Evolutionary conservation across 2,888 invertebrate genomes (phyloP), one percentile per base, ranked within the genome.

Genomic region (Amblyjoppa proteus): DNA sequence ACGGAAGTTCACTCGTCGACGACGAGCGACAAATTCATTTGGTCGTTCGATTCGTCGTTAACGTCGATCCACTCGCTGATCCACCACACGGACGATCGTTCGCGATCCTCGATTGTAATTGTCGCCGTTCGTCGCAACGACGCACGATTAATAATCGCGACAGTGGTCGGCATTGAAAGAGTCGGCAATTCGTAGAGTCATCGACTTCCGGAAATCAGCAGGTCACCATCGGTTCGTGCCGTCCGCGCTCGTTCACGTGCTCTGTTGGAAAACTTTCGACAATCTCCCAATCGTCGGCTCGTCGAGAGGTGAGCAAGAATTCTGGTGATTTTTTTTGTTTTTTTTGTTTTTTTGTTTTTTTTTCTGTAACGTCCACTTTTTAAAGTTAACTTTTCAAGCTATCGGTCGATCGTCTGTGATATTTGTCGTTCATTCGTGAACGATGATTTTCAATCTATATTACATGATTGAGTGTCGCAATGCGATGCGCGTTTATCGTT

Each of bases 1-100:
- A 81, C 80, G 56, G 41, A 45, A 53, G 9, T 38, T 20, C 75
- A 1, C 16, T 45, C 51, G 45, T 20, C 20, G 20, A 20, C 13
- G 3, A 41, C 13, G 25, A 45, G 58, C 5, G 38, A 51, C 9
- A 11, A 11, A 58, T 9, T 3, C 28, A 13, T 9, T 58, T 13
- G 1, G 28, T 25, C 4, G 11, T 11, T 58, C 11, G 13, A 3
- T 45, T 58, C 28, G 58, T 1, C 1, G 3, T 3, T 3, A 20
- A 25, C 7, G 58, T 28, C 58, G 25, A 58, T 58, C 2, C 0
- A 45, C 20, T 45, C 13, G 11, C 9, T 41, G 9, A 41, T 41
- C 9, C 0, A 4, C 41, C 0, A 7, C 3, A 34, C 5, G 5
- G 34, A 6, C 34, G 3, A 49, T 49, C 20, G 16, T n/a, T 7